Conservation (phyloP, 2,888 invertebrate species). For the Tholera decimalis region DNA sequence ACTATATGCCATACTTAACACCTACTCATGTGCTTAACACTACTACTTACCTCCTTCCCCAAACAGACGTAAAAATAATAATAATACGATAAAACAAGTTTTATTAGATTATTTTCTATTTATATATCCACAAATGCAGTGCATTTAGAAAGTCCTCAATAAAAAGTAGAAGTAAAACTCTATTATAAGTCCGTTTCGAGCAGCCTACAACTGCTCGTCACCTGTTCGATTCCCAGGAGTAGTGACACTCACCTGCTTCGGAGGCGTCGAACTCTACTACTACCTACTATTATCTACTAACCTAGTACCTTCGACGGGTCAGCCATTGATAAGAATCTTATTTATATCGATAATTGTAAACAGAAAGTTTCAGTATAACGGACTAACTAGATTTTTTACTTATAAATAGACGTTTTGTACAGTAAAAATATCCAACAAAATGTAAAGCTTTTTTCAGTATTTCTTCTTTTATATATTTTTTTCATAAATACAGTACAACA, state of each 20-base stretch:
- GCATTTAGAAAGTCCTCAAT: constrained; percentile 31
- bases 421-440: too few species aligned
- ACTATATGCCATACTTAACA: too few species aligned
- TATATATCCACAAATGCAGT: background rate
- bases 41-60: too few species aligned
- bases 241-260: constrained; percentile 48
- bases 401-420: too few species aligned
- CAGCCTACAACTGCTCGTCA: constrained; percentile 13
- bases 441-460: too few species aligned
- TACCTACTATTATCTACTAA: constrained; percentile 8
- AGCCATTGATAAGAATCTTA: background rate
- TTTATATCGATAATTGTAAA: constrained; percentile 18
- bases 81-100: too few species aligned
- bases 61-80: too few species aligned
- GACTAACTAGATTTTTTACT: too few species aligned
- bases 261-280: constrained; percentile 29
- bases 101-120: background rate
- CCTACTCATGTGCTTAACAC: too few species aligned
- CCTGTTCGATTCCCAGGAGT: constrained; percentile 39
- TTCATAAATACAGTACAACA: too few species aligned
- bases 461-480: background rate
- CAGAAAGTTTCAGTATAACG: too few species aligned
- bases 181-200: constrained; percentile 1
- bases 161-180: constrained; percentile 31
- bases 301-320: constrained; percentile 25